Evolutionary conservation across 2,888 invertebrate species (phyloP).

Genomic region (Meiosimyza decipiens): DNA sequence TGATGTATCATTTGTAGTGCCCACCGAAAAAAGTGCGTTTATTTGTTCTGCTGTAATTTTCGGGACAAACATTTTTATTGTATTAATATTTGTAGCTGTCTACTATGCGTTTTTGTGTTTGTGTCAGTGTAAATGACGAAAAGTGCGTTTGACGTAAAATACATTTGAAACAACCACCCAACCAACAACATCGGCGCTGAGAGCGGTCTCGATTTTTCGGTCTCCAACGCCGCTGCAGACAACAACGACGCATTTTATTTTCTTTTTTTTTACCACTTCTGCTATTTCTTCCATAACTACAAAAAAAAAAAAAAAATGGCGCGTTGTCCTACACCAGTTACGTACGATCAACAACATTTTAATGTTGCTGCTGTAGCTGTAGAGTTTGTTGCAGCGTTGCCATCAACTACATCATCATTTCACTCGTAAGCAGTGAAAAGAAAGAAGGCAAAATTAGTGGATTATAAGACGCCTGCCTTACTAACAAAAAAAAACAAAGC

Average conservation of each 20-base stretch:
- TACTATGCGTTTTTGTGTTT: background rate
- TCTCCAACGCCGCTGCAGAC: background rate
- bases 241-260: slow-evolving; percentile 4
- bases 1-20: background rate
- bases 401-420: background rate
- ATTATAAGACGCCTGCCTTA: too few species aligned
- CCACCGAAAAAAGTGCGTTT: background rate
- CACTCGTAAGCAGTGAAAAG: background rate
- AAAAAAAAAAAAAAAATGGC: slow-evolving; percentile 1
- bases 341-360: too few species aligned
- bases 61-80: slow-evolving; percentile 9
- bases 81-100: background rate
- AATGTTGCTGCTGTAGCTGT: background rate
- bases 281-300: background rate
- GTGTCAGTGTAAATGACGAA: background rate
- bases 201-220: background rate
- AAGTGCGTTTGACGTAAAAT: slow-evolving; percentile 1
- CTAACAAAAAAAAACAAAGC: too few species aligned
- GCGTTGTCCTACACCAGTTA: slow-evolving; percentile 16
- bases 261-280: background rate
- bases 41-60: background rate
- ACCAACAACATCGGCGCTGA: background rate
- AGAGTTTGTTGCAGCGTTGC: slow-evolving; percentile 23
- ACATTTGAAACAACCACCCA: background rate
- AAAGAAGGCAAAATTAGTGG: too few species aligned